Percentiles rank a stretch among this genome's conserved stretches.
Conservation (phyloP, 2,797 vertebrate species). For the Kryptolebias ocellatus region DNA sequence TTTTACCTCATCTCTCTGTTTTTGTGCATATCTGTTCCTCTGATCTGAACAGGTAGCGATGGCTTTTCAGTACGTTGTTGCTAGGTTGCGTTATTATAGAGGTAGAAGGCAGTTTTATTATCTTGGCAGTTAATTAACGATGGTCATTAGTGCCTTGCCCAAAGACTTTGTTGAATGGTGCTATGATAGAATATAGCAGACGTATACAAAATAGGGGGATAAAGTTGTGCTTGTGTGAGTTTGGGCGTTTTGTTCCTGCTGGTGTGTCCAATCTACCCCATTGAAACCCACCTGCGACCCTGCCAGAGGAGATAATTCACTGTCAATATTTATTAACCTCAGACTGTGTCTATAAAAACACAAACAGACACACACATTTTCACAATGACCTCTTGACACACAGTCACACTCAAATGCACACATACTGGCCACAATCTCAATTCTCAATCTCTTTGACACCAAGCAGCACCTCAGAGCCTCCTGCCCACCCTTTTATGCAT, state of each 20-base stretch:
- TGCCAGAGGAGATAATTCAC: slow-evolving; percentile 78
- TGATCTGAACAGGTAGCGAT: slow-evolving; percentile 37
- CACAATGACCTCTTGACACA: slow-evolving; percentile 27
- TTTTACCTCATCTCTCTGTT: slow-evolving; percentile 22
- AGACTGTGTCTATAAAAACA: slow-evolving; percentile 35
- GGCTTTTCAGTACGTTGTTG: slow-evolving; percentile 54
- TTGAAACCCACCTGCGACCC: slow-evolving; percentile 77
- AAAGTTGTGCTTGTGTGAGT: not conserved
- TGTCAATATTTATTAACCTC: slow-evolving; percentile 83
- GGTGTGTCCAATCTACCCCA: slow-evolving; percentile 69
- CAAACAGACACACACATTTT: slow-evolving; percentile 13
- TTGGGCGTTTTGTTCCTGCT: slow-evolving; percentile 7
- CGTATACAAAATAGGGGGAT: not conserved
- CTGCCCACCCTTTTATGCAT: slow-evolving; percentile 37
- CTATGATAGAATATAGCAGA: not conserved
- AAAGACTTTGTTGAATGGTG: slow-evolving; percentile 24
- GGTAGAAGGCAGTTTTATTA: slow-evolving; percentile 30
- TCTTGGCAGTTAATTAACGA: slow-evolving; percentile 44
- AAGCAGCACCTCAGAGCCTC: slow-evolving; percentile 2
- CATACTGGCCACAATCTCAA: slow-evolving; percentile 42
- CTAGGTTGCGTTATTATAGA: slow-evolving; percentile 30
- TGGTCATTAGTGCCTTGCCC: slow-evolving; percentile 44
- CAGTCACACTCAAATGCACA: slow-evolving; percentile 56
- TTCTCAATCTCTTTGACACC: slow-evolving; percentile 42
- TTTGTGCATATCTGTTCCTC: slow-evolving; percentile 28